Evolutionary conservation across 1,140 invertebrate genomes (phyloP), one percentile per base, ranked within the genome.

Genomic region (Manduca sexta): DNA sequence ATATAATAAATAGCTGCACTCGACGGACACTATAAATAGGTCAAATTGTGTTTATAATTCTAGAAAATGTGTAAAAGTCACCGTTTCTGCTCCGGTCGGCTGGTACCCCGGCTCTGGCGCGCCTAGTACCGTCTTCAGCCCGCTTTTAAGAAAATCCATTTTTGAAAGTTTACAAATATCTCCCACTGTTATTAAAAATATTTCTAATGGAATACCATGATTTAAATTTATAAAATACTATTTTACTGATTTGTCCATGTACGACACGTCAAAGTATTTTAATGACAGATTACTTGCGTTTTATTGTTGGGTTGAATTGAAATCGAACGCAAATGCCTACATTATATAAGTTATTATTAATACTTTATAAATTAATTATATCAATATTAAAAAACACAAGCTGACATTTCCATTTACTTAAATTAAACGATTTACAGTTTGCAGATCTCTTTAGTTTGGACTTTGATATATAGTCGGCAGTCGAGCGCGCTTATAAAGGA

Each of bases 71-170:
- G 46, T 45, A 47, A 47, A 59, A 63, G 72, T 86, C 89, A 97
- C 96, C 56, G 94, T 97, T 88, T 98, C 96, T 46, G 94, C 94
- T 30, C 90, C 91, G 34, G 93, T 91, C 29, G 93, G 92, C 67
- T 92, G 90, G 56, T 89, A 90, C 48, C 89, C 93, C 35, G 92
- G 89, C 60, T 93, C 91, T 12, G 91, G 91, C 39, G 92, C 82
- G n/a, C 95, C 95, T 21, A 98, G 87, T 54, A 97, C 94, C n/a
- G 93, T 94, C 83, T 96, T 96, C 37, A 96, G 86, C 49, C 94
- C 91, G 78, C 93, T 95, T 87, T 93, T 94, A 50, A 97, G 90
- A 78, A 93, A 95, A 79, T 96, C 94, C 94, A 96, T 96, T 54
- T 63, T 69, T 21, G 6, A 7, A 14, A 4, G 5, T 18, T 18